Base-by-base conservation (phyloP, 2,797 vertebrate species). In the Rhinichthys osculus region DNA sequence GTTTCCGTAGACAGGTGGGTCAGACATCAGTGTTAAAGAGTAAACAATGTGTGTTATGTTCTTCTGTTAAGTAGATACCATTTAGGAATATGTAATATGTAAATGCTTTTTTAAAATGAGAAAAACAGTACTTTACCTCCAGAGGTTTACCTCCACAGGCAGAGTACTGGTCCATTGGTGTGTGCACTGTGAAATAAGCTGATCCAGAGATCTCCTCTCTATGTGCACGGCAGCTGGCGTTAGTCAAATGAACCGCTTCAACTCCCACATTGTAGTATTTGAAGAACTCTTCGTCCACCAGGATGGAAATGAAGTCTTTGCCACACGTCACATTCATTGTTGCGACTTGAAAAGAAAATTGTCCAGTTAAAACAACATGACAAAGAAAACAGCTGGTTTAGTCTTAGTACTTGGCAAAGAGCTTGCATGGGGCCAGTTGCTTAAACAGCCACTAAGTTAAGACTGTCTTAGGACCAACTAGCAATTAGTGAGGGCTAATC, bases 41-140 rank as follows among this genome's bases (percentile, higher is more conserved):
- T 95, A 95, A 0, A 74, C 80, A 42, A 95, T 88, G 82, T 95
- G 94, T 19, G 95, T 95, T 0, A 91, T 0, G 82, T 95, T 96
- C 85, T 91, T 94, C 95, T 96, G 91, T 21, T 78, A 47, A 27
- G 47, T 21, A 27, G 8, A 69, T 17, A 1, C 42, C 21, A 13
- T 5, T 80, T 19, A 44, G 16, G 1, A n/a, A 30, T 21, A 50
- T 42, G 14, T 42, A 19, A 62, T 27, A 4, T 42, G 7, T 17
- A n/a, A 8, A 47, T 13, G 11, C 19, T 71, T 23, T 38, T 57
- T 59, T 2, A 6, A 6, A 16, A n/a, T 3, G 19, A 40, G 6
- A 78, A 42, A 1, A 33, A 1, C 1, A 1, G 42, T 13, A 2
- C 10, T 52, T 64, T 87, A 96, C 95, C 94, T 92, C 76, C 9